Evolutionary conservation across 2,113 vertebrate genomes (phyloP).

Genomic region (Poeciliopsis occidentalis): DNA sequence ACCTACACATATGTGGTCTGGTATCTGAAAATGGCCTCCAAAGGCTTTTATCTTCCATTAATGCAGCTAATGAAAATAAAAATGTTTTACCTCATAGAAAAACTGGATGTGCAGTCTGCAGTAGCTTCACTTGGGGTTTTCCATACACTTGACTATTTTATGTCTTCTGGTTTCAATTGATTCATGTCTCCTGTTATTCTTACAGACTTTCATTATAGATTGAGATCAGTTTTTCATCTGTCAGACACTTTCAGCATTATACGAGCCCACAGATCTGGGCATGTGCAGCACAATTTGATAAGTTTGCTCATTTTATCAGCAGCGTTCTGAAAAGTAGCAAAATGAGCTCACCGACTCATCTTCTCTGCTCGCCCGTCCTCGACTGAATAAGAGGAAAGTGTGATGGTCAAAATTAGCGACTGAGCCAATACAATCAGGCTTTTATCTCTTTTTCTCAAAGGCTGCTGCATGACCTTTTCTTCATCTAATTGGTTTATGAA

Average conservation of each 20-base stretch:
- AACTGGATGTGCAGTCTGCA: not conserved
- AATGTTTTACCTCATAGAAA: not conserved
- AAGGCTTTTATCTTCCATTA: too few relatives aligned
- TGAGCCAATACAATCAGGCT: slow-evolving; percentile 65
- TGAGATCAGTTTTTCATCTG: slow-evolving; percentile 56
- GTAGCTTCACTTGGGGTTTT: slow-evolving; percentile 3
- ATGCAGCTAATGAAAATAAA: too few relatives aligned
- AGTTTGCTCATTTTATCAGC: slow-evolving; percentile 42
- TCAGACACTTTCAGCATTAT: slow-evolving; percentile 25
- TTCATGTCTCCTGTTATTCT: slow-evolving; percentile 52
- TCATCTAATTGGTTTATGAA: slow-evolving; percentile 73
- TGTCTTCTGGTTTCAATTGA: slow-evolving; percentile 24
- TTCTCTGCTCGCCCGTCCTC: slow-evolving; percentile 42
- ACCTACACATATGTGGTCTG: not conserved
- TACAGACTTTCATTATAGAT: slow-evolving; percentile 62
- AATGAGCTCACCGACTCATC: slow-evolving; percentile 24
- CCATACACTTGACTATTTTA: not conserved
- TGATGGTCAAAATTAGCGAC: slow-evolving; percentile 73
- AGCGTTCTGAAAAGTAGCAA: slow-evolving; percentile 9
- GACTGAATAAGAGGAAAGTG: slow-evolving; percentile 63
- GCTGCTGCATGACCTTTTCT: slow-evolving; percentile 67
- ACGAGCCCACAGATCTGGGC: slow-evolving; percentile 10
- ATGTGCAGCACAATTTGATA: slow-evolving; percentile 39
- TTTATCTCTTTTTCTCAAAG: slow-evolving; percentile 68
- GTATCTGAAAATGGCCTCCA: not conserved